phyloP scores from a whole-genome alignment of 1,140 invertebrate genomes.

The Acromyrmex heyeri region DNA sequence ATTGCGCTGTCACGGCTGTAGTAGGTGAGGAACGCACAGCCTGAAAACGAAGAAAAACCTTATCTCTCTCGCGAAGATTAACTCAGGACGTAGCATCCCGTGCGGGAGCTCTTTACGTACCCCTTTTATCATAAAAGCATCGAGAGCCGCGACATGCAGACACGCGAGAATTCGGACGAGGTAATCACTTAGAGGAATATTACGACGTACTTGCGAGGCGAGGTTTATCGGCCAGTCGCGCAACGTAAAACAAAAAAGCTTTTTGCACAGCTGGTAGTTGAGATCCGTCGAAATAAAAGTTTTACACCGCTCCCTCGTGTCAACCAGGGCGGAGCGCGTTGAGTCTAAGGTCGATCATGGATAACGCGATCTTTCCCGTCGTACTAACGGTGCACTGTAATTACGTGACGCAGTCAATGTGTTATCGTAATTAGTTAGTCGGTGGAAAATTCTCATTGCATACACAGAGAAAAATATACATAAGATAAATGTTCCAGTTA shows the following conservation, averaged over 20 bases:
- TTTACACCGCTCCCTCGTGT: slow-evolving; percentile 29
- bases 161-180: slow-evolving; percentile 36
- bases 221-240: slow-evolving; percentile 43
- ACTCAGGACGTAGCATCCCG: neutral
- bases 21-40: slow-evolving; percentile 98
- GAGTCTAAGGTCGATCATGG: slow-evolving; percentile 21
- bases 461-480: neutral
- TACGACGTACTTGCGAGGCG: neutral
- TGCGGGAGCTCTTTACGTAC: neutral
- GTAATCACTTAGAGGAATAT: slow-evolving; percentile 48
- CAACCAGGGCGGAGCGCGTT: slow-evolving; percentile 20
- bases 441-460: slow-evolving; percentile 68
- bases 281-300: slow-evolving; percentile 57
- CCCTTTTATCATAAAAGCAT: slow-evolving; percentile 34
- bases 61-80: slow-evolving; percentile 45
- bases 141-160: slow-evolving; percentile 19
- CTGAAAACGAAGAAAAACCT: slow-evolving; percentile 59
- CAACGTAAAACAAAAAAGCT: slow-evolving; percentile 38
- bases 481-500: too few relatives aligned
- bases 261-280: slow-evolving; percentile 5
- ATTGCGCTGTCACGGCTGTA: slow-evolving; percentile 97
- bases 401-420: slow-evolving; percentile 68
- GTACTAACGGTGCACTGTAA: slow-evolving; percentile 11
- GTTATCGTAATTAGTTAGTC: slow-evolving; percentile 68
- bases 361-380: slow-evolving; percentile 47